Base-by-base conservation (phyloP, 2,113 vertebrate species). In the Salminus brasiliensis region DNA sequence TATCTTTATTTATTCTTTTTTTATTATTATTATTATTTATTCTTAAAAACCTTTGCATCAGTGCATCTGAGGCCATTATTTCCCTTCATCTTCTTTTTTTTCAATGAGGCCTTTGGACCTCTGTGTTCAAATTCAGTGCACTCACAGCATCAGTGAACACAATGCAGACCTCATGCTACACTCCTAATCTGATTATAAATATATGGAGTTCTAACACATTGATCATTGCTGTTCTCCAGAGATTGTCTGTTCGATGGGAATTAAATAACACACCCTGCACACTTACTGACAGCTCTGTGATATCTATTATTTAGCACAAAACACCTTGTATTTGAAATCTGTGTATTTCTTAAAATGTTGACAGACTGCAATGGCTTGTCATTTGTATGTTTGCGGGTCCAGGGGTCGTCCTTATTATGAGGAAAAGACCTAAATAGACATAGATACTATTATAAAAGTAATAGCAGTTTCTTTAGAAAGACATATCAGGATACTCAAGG, bases 271-370 rank as follows among this genome's bases (percentile, higher is more conserved):
- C 18, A 55, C 52, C 9, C 52, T 11, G 9, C 18, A 18, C 21
- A 23, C 34, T 66, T 34, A 34, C 60, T 34, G 60, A 63, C 30
- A 60, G 32, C 4, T 62, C 29, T 62, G 32, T 16, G 30, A 62
- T 16, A 32, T 65, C 18, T 65, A 65, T 65, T 34, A 65, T 66
- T 66, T 66, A 66, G 62, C 21, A 39, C 18, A 66, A 23, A 39
- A 39, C 36, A 36, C 39, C 29, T 36, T 32, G 32, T 21, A 8
- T 36, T 63, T 10, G 60, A 21, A 63, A 63, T 63, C 60, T 65
- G 60, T 63, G 16, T 32, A 34, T 65, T 36, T 65, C 8, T 65
- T 4, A n/a, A n/a, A 65, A 65, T 0, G 16, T 5, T 15, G 30
- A 21, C 30, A 7, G 60, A 8, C 32, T 5, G 4, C 5, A 23